Evolutionary conservation across 2,888 invertebrate genomes (phyloP).

Genomic region (Drosophila subquinaria): DNA sequence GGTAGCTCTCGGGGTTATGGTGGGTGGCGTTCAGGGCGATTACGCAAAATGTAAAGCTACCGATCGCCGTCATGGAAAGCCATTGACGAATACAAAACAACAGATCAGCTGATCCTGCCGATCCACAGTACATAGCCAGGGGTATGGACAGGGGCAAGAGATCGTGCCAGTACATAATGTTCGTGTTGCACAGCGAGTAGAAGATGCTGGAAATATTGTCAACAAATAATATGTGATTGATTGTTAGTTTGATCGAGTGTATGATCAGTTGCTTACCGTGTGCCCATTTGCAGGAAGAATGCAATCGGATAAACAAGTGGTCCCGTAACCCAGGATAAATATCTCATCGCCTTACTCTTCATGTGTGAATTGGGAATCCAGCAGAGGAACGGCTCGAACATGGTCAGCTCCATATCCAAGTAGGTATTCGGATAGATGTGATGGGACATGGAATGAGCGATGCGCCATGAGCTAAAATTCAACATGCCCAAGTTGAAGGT

Average conservation of each 20-base stretch:
- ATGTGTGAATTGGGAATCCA: conserved; percentile 88
- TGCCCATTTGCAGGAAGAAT: conserved; percentile 77
- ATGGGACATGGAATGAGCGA: conserved; percentile 92
- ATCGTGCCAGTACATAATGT: conserved; percentile 85
- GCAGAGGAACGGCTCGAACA: conserved; percentile 89
- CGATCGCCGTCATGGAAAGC: conserved; percentile 87
- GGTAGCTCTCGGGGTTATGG: conserved; percentile 92
- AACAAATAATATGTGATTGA: conserved; percentile 14
- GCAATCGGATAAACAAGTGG: conserved; percentile 84
- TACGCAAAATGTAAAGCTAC: conserved; percentile 88
- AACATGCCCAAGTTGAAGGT: conserved; percentile 90
- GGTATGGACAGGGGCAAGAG: conserved; percentile 85
- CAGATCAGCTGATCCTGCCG: conserved; percentile 74
- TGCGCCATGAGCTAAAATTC: conserved; percentile 89
- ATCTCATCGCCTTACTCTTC: conserved; percentile 86
- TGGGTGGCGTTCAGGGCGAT: conserved; percentile 91
- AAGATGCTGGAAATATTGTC: conserved; percentile 67
- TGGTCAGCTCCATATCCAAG: conserved; percentile 90
- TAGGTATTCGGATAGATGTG: conserved; percentile 92
- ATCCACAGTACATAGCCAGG: conserved; percentile 84
- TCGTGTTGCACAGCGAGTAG: conserved; percentile 74
- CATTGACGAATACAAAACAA: conserved; percentile 85
- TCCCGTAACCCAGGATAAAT: conserved; percentile 87
- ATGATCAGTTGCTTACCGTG: conserved; percentile 73
- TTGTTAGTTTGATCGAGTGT: conserved; percentile 9